Conservation (phyloP, 92 coral and sea anemone genomes). For the Parazoanthus atlanticus region DNA sequence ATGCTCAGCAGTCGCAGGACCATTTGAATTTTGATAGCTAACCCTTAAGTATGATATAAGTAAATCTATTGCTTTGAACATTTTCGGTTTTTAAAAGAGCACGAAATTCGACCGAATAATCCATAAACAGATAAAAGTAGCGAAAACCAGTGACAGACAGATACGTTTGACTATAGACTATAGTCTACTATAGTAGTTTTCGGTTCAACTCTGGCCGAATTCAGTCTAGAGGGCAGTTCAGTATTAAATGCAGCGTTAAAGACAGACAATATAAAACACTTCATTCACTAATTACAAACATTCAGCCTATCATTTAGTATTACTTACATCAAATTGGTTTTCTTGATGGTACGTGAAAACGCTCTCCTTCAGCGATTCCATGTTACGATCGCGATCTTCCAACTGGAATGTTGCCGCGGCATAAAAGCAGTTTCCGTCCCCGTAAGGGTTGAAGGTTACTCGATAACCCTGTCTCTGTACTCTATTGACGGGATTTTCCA, state of each 20-base stretch:
- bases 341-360: neutral
- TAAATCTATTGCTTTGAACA: too few species aligned
- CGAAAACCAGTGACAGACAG: too few species aligned
- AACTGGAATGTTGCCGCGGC: conserved; percentile 18
- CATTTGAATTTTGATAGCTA: too few species aligned
- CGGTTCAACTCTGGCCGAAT: too few species aligned
- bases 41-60: too few species aligned
- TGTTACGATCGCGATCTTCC: neutral
- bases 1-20: too few species aligned
- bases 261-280: neutral
- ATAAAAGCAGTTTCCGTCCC: conserved; percentile 19
- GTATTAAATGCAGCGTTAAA: neutral
- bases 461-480: conserved; percentile 23
- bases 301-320: conserved; percentile 9
- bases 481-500: conserved; percentile 1
- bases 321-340: conserved; percentile 8
- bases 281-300: neutral
- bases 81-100: too few species aligned
- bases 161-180: too few species aligned
- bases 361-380: conserved; percentile 1
- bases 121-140: too few species aligned
- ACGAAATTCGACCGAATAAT: too few species aligned
- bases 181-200: too few species aligned
- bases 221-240: too few species aligned
- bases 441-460: conserved; percentile 12